Base-by-base conservation (phyloP, 2,113 vertebrate genomes). In the Lonchura striata region DNA sequence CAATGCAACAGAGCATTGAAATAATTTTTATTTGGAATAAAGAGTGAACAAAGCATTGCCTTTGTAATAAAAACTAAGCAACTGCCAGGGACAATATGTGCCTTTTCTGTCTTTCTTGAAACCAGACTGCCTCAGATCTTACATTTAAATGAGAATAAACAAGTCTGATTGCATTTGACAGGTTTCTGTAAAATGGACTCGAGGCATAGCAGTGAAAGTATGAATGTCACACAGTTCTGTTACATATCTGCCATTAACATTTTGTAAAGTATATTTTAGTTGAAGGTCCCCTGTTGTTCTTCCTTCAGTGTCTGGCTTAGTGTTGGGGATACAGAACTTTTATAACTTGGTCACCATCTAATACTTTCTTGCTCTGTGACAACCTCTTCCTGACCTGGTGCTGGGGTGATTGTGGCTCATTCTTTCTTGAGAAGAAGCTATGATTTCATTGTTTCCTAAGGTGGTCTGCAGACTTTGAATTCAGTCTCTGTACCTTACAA, bases 81-180 rank as follows among this genome's bases (percentile, higher is more conserved):
- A 89, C 80, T 97, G 85, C 96, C 93, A 86, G 94, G 82, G 94
- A 97, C 96, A 96, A 95, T 97, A 97, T 96, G 94, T 97, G 93
- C 92, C 90, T 97, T 95, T 96, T 94, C 61, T 93, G 80, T 93
- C 64, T 82, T 94, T 93, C 90, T 85, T 70, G 72, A 92, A 96
- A 95, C 46, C 6, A 10, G 82, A 82, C 81, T 92, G 97, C 97
- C 91, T 91, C 79, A 84, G 92, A 94, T 96, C 81, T 74, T 93
- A 92, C 83, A 95, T 97, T 97, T 97, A 96, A 91, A 97, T 97
- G 79, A 77, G 83, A 95, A 96, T 95, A 97, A 97, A 97, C 96
- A 97, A 97, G 94, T 82, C 82, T 98, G 95, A 98, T 97, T 92
- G 86, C 81, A 88, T 97, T 88, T 97, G 97, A 98, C 97, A 96